Evolutionary conservation across 2,797 vertebrate genomes (phyloP).

Genomic region (Gorsachius magnificus): DNA sequence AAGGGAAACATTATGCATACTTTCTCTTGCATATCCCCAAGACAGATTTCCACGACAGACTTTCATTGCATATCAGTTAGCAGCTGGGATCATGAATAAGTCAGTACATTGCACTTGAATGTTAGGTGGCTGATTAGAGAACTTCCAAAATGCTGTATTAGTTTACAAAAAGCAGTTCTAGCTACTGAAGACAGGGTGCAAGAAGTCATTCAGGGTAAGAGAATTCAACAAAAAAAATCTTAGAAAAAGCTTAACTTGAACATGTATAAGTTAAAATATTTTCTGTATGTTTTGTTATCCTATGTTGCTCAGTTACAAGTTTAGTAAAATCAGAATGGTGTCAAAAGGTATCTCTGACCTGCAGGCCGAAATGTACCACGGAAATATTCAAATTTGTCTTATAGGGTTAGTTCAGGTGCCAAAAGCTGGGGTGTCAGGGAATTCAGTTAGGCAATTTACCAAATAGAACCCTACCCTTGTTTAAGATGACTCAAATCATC

Average conservation of each 20-base stretch:
- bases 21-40: background rate
- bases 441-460: background rate
- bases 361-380: background rate
- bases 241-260: slow-evolving; percentile 25
- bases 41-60: background rate
- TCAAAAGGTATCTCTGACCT: background rate
- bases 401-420: background rate
- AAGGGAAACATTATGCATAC: background rate
- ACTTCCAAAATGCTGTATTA: background rate
- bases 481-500: slow-evolving; percentile 7
- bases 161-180: background rate
- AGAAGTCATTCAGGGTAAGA: slow-evolving; percentile 4
- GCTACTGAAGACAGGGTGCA: background rate
- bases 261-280: background rate
- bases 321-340: background rate
- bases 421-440: background rate
- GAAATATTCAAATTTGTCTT: background rate
- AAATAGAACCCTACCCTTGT: background rate
- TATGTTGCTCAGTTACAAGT: background rate
- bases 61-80: background rate
- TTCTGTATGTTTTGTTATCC: background rate
- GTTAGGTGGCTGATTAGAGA: slow-evolving; percentile 1
- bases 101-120: background rate
- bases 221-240: slow-evolving; percentile 31
- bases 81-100: background rate